Conservation (phyloP, 2,888 invertebrate genomes). For the Polyommatus icarus region DNA sequence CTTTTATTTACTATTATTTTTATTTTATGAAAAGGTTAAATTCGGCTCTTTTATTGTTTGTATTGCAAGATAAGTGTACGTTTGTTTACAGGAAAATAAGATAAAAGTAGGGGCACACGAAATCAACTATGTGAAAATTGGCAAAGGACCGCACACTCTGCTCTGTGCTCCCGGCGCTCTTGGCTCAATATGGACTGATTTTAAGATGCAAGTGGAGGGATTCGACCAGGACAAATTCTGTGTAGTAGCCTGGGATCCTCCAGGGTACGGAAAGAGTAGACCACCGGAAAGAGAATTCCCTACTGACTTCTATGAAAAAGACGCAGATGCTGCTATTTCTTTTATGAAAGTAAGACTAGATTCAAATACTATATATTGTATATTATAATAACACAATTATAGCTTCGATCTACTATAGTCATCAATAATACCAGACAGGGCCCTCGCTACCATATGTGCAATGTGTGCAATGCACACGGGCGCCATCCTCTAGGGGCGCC, state of each 20-base stretch:
- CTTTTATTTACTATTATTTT: not conserved
- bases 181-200: slow-evolving; percentile 91
- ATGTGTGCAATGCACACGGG: no score
- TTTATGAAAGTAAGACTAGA: slow-evolving; percentile 83
- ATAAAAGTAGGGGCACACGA: slow-evolving; percentile 80
- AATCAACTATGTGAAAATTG: slow-evolving; percentile 81
- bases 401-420: no score
- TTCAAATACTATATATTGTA: not conserved
- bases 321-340: slow-evolving; percentile 85
- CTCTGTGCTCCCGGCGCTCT: slow-evolving; percentile 90
- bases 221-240: slow-evolving; percentile 83
- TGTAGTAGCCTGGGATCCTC: slow-evolving; percentile 90
- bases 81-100: slow-evolving; percentile 80
- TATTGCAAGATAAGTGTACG: not conserved
- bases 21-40: not conserved
- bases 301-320: slow-evolving; percentile 85
- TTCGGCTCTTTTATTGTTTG: not conserved
- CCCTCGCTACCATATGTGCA: no score
- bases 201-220: slow-evolving; percentile 87
- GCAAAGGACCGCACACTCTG: slow-evolving; percentile 81
- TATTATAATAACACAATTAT: not conserved
- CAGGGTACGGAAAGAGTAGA: slow-evolving; percentile 91
- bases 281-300: slow-evolving; percentile 88
- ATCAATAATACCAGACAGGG: not conserved
- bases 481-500: no score